phyloP scores from a whole-genome alignment of 23 tunicate genomes.

The Halocynthia roretzi region DNA sequence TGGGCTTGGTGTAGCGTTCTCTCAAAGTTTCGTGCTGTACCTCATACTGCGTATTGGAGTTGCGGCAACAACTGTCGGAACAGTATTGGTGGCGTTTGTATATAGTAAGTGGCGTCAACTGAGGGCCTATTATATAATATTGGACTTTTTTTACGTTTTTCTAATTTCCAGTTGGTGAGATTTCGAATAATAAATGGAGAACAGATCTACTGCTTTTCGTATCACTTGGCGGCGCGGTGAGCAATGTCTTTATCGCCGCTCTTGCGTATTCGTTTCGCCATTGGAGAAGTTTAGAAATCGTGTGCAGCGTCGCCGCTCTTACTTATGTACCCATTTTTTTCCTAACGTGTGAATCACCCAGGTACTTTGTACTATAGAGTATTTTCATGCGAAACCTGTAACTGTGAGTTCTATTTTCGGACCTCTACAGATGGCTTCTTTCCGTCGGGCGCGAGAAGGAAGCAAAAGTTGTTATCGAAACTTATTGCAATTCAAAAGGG shows the following conservation, averaged over 20 bases:
- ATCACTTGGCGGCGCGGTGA: not conserved
- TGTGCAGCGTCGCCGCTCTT: not conserved
- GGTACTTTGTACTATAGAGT: not conserved
- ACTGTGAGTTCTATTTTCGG: not conserved
- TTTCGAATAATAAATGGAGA: constrained; percentile 11
- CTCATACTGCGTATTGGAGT: too few relatives aligned
- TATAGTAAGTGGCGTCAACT: too few relatives aligned
- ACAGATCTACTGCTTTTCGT: constrained; percentile 1
- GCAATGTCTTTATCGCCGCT: constrained; percentile 1
- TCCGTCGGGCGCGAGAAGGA: constrained; percentile 29
- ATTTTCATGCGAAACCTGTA: not conserved
- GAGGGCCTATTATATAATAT: too few relatives aligned
- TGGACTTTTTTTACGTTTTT: not conserved
- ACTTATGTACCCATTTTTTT: not conserved
- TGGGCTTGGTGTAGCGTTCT: too few relatives aligned
- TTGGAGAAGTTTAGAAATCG: constrained; percentile 18
- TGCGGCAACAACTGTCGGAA: too few relatives aligned
- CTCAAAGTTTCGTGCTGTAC: too few relatives aligned
- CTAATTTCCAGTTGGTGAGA: constrained; percentile 14
- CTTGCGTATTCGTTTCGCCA: constrained; percentile 9
- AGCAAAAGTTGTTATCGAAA: constrained; percentile 38
- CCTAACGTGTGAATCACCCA: constrained; percentile 1
- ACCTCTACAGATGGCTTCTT: constrained; percentile 35
- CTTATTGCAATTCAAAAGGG: constrained; percentile 32
- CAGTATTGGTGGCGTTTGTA: too few relatives aligned